These are phyloP conservation scores for Sialia sialis DNA, from an alignment of 2,113 vertebrate species.

Conservation along the genomic window DNA sequence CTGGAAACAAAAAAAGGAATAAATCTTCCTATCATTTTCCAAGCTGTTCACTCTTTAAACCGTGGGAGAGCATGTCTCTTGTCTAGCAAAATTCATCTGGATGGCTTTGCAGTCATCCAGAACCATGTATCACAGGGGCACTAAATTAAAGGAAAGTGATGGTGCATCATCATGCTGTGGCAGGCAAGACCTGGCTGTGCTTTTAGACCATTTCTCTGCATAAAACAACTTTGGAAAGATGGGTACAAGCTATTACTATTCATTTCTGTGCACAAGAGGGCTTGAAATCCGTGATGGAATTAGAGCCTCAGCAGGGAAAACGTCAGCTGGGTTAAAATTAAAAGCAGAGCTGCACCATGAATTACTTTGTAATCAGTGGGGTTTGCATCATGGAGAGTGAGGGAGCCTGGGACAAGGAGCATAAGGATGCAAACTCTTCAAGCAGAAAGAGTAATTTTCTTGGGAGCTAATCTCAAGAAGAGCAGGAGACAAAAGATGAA, in stretches of 20 bases:
- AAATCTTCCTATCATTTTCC: neutral
- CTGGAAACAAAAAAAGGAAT: neutral
- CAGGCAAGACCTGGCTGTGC: slow-evolving; percentile 22
- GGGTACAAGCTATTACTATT: neutral
- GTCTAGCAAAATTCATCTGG: neutral
- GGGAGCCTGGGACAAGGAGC: neutral
- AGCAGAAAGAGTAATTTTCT: neutral
- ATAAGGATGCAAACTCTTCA: neutral
- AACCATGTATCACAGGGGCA: neutral
- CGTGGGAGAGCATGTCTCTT: neutral
- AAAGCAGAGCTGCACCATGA: neutral
- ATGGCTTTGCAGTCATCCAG: neutral
- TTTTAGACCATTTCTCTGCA: slow-evolving; percentile 17
- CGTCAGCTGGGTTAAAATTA: neutral
- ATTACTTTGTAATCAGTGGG: neutral
- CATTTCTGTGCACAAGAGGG: neutral
- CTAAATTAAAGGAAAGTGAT: neutral
- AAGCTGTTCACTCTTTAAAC: neutral
- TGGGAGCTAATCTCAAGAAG: neutral
- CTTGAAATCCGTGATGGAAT: slow-evolving; percentile 1
- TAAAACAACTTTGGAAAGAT: neutral
- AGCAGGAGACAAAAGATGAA: neutral
- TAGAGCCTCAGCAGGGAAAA: neutral
- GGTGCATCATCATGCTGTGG: slow-evolving; percentile 55
- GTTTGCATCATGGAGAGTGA: neutral